phyloP scores from a whole-genome alignment of 2,888 invertebrate genomes.

The Heliothis peltigera region DNA sequence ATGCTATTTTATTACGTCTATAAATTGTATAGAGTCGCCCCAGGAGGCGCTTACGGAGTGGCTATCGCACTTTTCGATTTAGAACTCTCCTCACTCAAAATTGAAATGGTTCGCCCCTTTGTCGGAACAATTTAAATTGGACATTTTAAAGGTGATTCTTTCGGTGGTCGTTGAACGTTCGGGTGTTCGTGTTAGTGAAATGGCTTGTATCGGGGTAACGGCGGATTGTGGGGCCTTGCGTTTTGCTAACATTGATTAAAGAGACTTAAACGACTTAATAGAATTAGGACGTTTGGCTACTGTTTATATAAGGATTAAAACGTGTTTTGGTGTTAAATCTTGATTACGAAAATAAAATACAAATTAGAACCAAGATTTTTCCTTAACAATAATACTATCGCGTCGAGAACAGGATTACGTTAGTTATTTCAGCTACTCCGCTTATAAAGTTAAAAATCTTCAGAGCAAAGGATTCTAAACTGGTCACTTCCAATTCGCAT shows the following conservation, averaged over 20 bases:
- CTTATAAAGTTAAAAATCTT: background rate
- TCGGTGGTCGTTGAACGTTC: constrained; percentile 62
- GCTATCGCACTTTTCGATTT: constrained; percentile 86
- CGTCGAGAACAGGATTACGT: background rate
- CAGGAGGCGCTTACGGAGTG: constrained; percentile 83
- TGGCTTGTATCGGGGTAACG: constrained; percentile 43
- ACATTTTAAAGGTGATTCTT: constrained; percentile 81
- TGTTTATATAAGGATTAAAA: constrained; percentile 18
- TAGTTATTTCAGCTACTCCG: background rate
- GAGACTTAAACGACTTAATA: constrained; percentile 18
- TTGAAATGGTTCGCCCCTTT: constrained; percentile 84
- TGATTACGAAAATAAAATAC: background rate
- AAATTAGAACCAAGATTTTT: background rate
- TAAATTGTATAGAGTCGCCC: constrained; percentile 86
- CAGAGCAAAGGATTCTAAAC: constrained; percentile 15
- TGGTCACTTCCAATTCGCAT: constrained; percentile 35
- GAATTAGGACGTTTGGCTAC: constrained; percentile 24
- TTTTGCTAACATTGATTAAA: constrained; percentile 37
- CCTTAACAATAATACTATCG: background rate
- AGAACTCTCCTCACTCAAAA: constrained; percentile 84
- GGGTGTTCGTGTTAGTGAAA: constrained; percentile 56
- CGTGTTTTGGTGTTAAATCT: background rate
- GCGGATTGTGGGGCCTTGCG: constrained; percentile 24
- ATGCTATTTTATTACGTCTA: constrained; percentile 85
- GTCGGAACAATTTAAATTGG: constrained; percentile 83